phyloP scores from a whole-genome alignment of 37 sponge, comb jelly and placozoan genomes.

The Halisarca cf. caerulea region DNA sequence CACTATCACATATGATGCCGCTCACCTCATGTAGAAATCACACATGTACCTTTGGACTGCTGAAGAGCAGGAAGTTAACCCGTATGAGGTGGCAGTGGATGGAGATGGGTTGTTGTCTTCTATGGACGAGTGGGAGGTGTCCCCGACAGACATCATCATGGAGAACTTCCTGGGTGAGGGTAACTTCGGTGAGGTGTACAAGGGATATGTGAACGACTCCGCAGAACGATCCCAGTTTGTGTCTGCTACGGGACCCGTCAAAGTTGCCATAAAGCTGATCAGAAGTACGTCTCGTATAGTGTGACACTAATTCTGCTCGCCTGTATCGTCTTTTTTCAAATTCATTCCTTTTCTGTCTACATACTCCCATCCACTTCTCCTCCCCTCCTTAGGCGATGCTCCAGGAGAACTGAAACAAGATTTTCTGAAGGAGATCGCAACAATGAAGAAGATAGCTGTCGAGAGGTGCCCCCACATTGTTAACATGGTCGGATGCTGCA shows the following conservation, averaged over 20 bases:
- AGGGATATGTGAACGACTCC: slow-evolving; percentile 31
- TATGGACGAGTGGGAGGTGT: slow-evolving; percentile 68
- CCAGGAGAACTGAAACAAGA: slow-evolving; percentile 30
- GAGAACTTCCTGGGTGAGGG: slow-evolving; percentile 63
- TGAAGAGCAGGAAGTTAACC: no score
- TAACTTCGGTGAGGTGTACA: slow-evolving; percentile 67
- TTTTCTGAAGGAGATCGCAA: slow-evolving; percentile 70
- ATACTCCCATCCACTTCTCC: no score
- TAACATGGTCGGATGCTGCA: slow-evolving; percentile 77
- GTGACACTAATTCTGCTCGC: no score
- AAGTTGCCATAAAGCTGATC: slow-evolving; percentile 10
- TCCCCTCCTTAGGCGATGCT: slow-evolving; percentile 23
- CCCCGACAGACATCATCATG: slow-evolving; percentile 20
- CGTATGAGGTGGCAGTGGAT: no score
- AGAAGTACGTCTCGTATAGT: slow-evolving; percentile 2
- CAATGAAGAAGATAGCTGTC: slow-evolving; percentile 71
- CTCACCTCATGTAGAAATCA: no score
- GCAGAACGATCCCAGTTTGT: no score
- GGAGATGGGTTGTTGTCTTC: no score
- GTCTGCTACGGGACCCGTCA: background rate
- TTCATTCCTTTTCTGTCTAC: no score
- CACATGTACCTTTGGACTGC: no score
- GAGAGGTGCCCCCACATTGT: slow-evolving; percentile 55
- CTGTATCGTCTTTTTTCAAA: no score
- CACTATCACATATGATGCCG: no score